Conservation (phyloP, 2,888 invertebrate genomes). For the Melieria omissa region DNA sequence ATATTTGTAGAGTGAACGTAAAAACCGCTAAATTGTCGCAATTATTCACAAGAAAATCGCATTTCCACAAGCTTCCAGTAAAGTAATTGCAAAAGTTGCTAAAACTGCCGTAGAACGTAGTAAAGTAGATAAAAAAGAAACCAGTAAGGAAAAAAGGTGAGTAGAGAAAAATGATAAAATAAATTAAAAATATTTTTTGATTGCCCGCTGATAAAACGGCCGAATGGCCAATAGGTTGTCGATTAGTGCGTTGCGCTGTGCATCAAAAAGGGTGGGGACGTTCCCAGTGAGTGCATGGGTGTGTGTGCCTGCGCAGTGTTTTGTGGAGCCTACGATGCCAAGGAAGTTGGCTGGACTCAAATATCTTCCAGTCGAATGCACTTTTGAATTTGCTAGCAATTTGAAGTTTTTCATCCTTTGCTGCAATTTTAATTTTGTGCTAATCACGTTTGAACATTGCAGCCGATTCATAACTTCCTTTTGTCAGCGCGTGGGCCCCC, state of each 20-base stretch:
- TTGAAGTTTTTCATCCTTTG: neutral
- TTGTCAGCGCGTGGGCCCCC: neutral
- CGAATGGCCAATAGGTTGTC: too few species aligned
- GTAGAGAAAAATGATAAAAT: neutral
- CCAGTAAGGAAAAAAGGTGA: constrained; percentile 9
- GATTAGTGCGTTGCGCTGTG: neutral
- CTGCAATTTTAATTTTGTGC: neutral
- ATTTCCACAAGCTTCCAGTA: neutral
- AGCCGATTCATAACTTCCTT: neutral
- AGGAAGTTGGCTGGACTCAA: too few species aligned
- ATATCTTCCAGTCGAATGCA: too few species aligned
- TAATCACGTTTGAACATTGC: neutral
- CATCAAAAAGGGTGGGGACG: neutral
- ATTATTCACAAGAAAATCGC: neutral
- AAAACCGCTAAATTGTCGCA: neutral
- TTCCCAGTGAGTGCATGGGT: neutral
- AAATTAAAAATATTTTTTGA: neutral
- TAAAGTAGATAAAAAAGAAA: neutral
- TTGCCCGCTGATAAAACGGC: neutral
- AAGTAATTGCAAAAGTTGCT: constrained; percentile 5
- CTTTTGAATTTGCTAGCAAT: too few species aligned
- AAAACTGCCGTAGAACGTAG: neutral
- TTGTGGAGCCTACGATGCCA: too few species aligned
- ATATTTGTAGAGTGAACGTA: constrained; percentile 4
- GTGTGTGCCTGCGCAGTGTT: too few species aligned